phyloP scores from a whole-genome alignment of 2,113 vertebrate genomes.

The Bombycilla garrulus region DNA sequence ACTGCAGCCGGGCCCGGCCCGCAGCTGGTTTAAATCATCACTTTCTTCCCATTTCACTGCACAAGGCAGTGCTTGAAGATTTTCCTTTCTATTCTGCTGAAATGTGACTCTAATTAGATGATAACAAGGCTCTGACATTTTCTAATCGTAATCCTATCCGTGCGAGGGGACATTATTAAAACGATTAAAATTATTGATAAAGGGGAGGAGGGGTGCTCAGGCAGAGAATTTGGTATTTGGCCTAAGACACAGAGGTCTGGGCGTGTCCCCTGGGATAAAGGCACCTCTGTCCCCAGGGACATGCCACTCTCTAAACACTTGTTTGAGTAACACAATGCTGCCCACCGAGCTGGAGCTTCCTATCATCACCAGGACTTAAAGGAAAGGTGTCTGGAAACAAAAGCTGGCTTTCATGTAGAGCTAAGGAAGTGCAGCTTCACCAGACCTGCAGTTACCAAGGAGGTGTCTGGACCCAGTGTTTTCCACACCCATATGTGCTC shows the following conservation, averaged over 20 bases:
- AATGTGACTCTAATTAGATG: constrained; percentile 74
- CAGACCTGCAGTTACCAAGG: not conserved
- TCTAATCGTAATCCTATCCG: constrained; percentile 70
- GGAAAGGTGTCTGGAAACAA: not conserved
- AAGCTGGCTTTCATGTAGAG: not conserved
- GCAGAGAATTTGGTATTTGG: not conserved
- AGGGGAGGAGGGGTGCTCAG: not conserved
- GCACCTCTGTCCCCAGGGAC: not conserved
- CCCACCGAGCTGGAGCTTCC: not conserved
- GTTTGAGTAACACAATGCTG: not conserved
- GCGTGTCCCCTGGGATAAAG: not conserved
- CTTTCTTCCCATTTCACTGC: constrained; percentile 63
- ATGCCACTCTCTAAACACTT: not conserved
- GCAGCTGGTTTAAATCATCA: constrained; percentile 70
- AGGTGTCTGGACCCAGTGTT: not conserved
- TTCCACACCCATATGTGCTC: not conserved
- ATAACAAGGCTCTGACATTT: constrained; percentile 75
- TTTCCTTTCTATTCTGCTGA: constrained; percentile 59
- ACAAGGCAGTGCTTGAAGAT: constrained; percentile 50
- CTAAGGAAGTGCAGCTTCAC: not conserved
- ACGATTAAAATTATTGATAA: constrained; percentile 59
- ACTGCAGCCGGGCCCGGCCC: not conserved
- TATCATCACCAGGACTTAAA: not conserved
- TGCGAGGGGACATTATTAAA: constrained; percentile 49
- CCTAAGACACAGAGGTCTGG: not conserved